Evolutionary conservation across 2,113 vertebrate species (phyloP), one percentile per base, ranked within the genome.

Genomic region (Baryphthengus martii): DNA sequence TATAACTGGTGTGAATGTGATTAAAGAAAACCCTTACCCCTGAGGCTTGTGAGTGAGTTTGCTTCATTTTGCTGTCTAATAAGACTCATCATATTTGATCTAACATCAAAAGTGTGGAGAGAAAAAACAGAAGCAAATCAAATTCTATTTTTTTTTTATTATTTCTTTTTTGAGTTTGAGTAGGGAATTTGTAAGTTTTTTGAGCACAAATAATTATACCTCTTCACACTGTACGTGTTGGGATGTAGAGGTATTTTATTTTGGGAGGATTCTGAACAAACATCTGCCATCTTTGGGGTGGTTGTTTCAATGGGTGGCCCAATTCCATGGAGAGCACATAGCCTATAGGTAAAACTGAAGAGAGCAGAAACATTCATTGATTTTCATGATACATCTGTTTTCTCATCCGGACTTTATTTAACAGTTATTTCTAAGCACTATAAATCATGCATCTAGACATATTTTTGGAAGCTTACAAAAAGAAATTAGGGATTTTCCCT

Each of bases 331-430:
- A 71, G 81, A 83, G 7, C 25, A 61, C 26, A 37, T 70, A 92
- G 52, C 66, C 78, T 72, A 47, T 45, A 93, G 86, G 91, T 89
- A 97, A 97, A 95, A 88, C 63, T 68, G 42, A 94, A 94, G 19
- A 33, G 14, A 84, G 39, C 4, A 88, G 74, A 85, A 90, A 76
- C 10, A 20, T 85, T 85, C 10, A 85, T 67, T 79, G 53, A 76
- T 92, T 90, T 80, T 79, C n/a, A 78, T 74, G 37, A 21, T 45
- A 50, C 18, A 90, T 91, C 63, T 18, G 0, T 90, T 95, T 93
- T 83, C n/a, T 35, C 17, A 10, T 75, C 68, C 81, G 88, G 70
- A 9, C 33, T 92, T n/a, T 66, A 18, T 84, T 96, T 53, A 89
- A 42, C 44, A 68, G 37, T 66, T 93, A 93, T 86, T 97, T 93